Evolutionary conservation across 23 tunicate genomes (phyloP).

Genomic region (Trididemnum nubilum): DNA sequence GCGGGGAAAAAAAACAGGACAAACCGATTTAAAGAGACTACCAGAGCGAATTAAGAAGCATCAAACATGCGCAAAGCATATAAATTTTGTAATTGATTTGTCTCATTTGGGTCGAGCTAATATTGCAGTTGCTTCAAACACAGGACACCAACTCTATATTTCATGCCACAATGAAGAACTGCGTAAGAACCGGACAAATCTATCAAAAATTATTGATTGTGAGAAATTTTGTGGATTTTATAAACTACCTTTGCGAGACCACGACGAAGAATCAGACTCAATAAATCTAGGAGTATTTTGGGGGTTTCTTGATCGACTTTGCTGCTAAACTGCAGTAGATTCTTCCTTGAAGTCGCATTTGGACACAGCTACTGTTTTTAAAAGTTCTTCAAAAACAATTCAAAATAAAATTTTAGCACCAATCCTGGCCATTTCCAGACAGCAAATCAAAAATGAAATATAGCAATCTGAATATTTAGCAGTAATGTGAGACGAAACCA

Average conservation of each 20-base stretch:
- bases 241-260: conserved; percentile 9
- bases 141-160: background rate
- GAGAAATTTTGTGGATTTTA: background rate
- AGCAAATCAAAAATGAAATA: conserved; percentile 5
- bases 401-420: background rate
- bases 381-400: background rate
- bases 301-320: no score
- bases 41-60: background rate
- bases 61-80: background rate
- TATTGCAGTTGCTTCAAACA: background rate
- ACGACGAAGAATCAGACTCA: background rate
- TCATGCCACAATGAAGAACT: background rate
- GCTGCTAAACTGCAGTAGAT: no score
- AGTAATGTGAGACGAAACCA: conserved; percentile 15
- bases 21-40: background rate
- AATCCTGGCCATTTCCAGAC: background rate
- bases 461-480: background rate
- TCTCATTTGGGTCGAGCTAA: background rate
- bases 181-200: background rate
- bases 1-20: background rate
- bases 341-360: background rate
- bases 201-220: conserved; percentile 15
- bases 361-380: background rate
- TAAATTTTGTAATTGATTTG: background rate
- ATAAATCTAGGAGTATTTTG: background rate